Conservation (phyloP, 2,797 vertebrate species). For the Microchirus variegatus region DNA sequence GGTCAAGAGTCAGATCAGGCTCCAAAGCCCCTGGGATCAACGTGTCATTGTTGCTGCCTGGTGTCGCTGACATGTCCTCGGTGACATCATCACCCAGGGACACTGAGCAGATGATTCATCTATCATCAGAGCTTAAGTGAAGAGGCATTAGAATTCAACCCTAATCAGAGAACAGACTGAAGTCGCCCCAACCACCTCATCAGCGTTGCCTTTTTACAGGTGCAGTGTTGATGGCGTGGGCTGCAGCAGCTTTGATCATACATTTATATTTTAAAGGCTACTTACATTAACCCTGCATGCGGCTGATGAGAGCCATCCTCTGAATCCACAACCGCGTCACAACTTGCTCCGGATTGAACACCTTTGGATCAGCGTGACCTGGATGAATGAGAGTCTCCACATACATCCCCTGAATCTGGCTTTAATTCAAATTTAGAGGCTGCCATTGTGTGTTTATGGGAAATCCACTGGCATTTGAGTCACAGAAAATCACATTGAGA, state of each 20-base stretch:
- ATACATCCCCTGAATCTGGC: slow-evolving; percentile 18
- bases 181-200: slow-evolving; percentile 51
- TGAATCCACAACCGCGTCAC: no score
- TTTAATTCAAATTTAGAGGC: slow-evolving; percentile 38
- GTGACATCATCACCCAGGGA: slow-evolving; percentile 69
- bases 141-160: slow-evolving; percentile 46
- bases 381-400: no score
- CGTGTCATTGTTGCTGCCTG: slow-evolving; percentile 67
- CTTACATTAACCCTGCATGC: slow-evolving; percentile 5
- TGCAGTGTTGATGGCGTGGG: slow-evolving; percentile 21
- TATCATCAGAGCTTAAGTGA: slow-evolving; percentile 22
- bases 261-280: slow-evolving; percentile 54
- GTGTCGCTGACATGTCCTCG: slow-evolving; percentile 71
- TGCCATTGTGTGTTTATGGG: slow-evolving; percentile 32
- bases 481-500: slow-evolving; percentile 55
- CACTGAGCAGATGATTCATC: slow-evolving; percentile 40
- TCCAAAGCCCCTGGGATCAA: slow-evolving; percentile 71
- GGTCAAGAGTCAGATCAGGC: slow-evolving; percentile 75
- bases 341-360: no score
- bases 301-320: neutral
- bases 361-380: no score
- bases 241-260: slow-evolving; percentile 54
- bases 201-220: slow-evolving; percentile 44
- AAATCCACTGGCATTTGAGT: slow-evolving; percentile 37
- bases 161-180: slow-evolving; percentile 51